These are phyloP conservation scores for Ramphastos sulfuratus DNA, from an alignment of 2,113 vertebrate genomes.

Conservation along the genomic window DNA sequence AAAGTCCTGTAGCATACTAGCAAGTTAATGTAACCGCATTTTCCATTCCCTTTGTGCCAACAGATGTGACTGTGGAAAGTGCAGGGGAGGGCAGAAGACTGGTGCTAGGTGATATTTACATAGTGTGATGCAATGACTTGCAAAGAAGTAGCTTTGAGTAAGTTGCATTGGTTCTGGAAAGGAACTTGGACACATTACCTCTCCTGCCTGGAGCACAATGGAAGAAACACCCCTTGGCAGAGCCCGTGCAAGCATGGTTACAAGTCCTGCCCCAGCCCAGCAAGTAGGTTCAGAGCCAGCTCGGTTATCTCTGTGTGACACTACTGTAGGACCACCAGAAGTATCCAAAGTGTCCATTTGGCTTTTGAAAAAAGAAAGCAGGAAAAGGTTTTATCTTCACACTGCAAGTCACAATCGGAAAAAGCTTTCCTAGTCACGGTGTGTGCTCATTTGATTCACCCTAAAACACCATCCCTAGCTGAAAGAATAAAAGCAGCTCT, in stretches of 20 bases:
- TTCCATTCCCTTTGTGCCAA: not conserved
- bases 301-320: not conserved
- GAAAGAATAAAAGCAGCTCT: not conserved
- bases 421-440: not conserved
- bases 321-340: not conserved
- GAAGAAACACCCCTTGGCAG: not conserved
- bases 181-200: not conserved
- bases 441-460: not conserved
- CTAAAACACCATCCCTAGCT: not conserved
- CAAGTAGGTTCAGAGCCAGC: not conserved
- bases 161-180: not conserved
- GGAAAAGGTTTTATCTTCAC: not conserved
- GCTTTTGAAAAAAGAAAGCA: not conserved
- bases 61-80: not conserved
- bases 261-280: not conserved
- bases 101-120: not conserved
- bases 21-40: not conserved
- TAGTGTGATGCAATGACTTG: not conserved
- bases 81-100: not conserved
- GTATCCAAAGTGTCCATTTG: not conserved
- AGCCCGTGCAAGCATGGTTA: accelerated
- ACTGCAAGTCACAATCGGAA: not conserved
- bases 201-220: not conserved
- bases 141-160: not conserved
- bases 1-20: not conserved